A percentile compares a stretch with the other conserved stretches of the same genome.
phyloP scores from a whole-genome alignment of 2,113 vertebrate genomes.

The Toxotes chatareus region DNA sequence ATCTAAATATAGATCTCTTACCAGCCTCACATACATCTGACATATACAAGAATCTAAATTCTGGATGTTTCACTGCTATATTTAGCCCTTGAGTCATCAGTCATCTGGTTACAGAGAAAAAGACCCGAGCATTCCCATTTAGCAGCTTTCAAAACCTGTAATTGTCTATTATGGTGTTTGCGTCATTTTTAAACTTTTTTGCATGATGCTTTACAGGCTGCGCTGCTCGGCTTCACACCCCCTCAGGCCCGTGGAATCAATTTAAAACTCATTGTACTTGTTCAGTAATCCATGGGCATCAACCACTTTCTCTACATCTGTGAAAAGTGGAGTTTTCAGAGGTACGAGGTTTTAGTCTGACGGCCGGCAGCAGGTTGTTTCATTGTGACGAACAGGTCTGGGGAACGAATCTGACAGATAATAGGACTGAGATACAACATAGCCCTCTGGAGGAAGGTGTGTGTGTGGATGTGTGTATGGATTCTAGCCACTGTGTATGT shows the following conservation, averaged over 20 bases:
- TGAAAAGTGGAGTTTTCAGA: constrained; percentile 38
- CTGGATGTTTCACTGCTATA: constrained; percentile 37
- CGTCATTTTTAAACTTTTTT: neutral
- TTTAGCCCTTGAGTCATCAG: constrained; percentile 54
- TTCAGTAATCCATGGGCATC: constrained; percentile 26
- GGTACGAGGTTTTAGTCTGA: constrained; percentile 40
- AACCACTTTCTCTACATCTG: constrained; percentile 12
- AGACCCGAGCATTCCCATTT: constrained; percentile 42
- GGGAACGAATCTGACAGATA: constrained; percentile 61
- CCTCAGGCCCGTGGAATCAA: constrained; percentile 20
- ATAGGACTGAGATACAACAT: constrained; percentile 59
- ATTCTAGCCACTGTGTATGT: constrained; percentile 19
- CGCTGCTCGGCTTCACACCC: constrained; percentile 15
- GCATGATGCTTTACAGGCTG: constrained; percentile 10
- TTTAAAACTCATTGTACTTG: constrained; percentile 30
- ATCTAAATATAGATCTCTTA: neutral
- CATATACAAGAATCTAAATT: constrained; percentile 10
- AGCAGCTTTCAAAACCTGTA: constrained; percentile 42
- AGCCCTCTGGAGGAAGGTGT: constrained; percentile 41
- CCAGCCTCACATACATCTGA: constrained; percentile 12
- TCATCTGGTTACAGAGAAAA: constrained; percentile 40
- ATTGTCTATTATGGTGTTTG: constrained; percentile 22
- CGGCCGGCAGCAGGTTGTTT: constrained; percentile 50
- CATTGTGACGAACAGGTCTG: constrained; percentile 53
- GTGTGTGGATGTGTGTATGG: constrained; percentile 13